These are phyloP conservation scores for Dicrurus megarhynchus DNA, from an alignment of 2,113 vertebrate species.

Conservation along the genomic window DNA sequence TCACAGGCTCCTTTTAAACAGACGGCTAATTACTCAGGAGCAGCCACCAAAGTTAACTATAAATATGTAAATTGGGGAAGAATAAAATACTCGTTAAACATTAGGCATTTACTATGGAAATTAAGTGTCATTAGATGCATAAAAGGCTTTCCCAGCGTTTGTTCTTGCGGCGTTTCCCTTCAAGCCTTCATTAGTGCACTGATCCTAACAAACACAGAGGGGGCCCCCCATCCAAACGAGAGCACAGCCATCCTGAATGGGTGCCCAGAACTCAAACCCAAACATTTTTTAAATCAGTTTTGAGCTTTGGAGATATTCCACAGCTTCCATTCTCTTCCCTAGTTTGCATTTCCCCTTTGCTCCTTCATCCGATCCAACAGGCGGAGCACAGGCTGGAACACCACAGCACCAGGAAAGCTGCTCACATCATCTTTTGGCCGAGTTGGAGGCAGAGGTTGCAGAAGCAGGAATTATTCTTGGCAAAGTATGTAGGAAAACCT, in stretches of 20 bases:
- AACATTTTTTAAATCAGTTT: neutral
- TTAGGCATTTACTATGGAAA: constrained; percentile 66
- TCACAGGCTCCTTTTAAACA: constrained; percentile 36
- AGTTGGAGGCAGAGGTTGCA: neutral
- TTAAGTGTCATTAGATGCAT: constrained; percentile 57
- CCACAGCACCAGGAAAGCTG: neutral
- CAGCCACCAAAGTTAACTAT: constrained; percentile 63
- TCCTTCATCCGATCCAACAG: neutral
- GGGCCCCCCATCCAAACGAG: neutral
- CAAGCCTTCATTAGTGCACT: constrained; percentile 4
- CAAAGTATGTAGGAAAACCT: neutral
- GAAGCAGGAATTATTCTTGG: neutral
- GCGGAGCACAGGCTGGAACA: neutral
- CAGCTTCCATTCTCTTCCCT: neutral
- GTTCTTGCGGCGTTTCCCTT: neutral
- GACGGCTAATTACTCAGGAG: constrained; percentile 37
- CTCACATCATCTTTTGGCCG: neutral
- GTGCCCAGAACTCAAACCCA: neutral
- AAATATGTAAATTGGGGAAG: constrained; percentile 60
- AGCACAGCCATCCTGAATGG: neutral
- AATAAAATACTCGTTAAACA: constrained; percentile 60
- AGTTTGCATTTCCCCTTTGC: neutral
- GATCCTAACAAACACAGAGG: neutral
- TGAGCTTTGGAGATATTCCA: neutral
- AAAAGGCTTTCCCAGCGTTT: constrained; percentile 33